A percentile compares a stretch with the other conserved stretches of the same genome.
Conservation (phyloP, 1,140 invertebrate genomes). For the Cyclargus thomasi region DNA sequence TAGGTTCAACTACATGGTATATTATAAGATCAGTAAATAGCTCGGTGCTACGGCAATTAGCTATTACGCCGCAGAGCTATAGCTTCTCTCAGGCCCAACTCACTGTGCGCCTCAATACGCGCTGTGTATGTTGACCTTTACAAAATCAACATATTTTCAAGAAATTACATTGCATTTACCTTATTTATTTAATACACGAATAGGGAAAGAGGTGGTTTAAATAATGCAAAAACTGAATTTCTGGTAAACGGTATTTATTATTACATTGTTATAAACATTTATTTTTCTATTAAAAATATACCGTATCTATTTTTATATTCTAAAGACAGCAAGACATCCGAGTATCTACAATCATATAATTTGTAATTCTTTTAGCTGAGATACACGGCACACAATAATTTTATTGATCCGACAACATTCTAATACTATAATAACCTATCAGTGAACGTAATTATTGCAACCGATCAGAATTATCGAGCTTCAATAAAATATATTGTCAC, state of each 20-base stretch:
- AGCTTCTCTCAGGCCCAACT: no score
- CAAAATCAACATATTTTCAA: no score
- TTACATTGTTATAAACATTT: conserved; percentile 26
- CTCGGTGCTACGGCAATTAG: no score
- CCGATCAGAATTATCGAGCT: not conserved
- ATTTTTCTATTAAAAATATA: conserved; percentile 27
- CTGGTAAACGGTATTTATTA: conserved; percentile 11
- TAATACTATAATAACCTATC: not conserved
- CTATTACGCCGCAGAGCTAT: no score
- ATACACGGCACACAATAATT: conserved; percentile 5
- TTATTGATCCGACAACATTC: not conserved
- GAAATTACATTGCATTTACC: no score
- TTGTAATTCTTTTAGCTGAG: not conserved
- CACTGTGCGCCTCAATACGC: no score
- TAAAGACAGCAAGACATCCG: conserved; percentile 22
- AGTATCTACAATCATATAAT: conserved; percentile 10
- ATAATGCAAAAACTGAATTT: not conserved
- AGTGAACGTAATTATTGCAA: conserved; percentile 9
- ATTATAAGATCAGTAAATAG: no score
- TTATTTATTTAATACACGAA: no score
- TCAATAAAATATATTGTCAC: not conserved
- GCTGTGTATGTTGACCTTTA: no score
- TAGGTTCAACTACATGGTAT: no score
- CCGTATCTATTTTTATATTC: conserved; percentile 22
- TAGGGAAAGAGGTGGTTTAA: not conserved